Evolutionary conservation across 53 echinoderm and acorn worm genomes (phyloP).

Genomic region (Actinopyga echinites): DNA sequence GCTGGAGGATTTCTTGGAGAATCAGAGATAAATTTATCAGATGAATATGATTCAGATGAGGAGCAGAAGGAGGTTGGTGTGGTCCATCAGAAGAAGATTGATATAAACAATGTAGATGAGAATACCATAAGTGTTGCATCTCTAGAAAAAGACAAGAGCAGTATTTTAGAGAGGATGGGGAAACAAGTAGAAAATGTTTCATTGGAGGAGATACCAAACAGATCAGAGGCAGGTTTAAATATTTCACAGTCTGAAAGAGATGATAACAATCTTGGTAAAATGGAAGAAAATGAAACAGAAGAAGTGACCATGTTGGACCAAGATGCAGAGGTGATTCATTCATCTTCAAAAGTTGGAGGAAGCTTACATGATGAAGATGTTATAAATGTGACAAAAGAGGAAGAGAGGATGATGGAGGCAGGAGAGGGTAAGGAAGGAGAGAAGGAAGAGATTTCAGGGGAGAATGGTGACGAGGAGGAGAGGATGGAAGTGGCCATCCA

Average conservation of each 20-base stretch:
- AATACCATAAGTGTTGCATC: too few species aligned
- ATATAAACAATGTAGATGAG: too few species aligned
- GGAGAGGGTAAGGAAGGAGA: conserved; percentile 8
- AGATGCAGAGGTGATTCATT: conserved; percentile 22
- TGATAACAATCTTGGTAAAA: too few species aligned
- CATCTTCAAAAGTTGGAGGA: conserved; percentile 7
- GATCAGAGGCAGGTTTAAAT: background rate
- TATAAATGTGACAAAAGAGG: background rate
- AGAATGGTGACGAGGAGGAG: background rate
- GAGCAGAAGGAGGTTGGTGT: background rate
- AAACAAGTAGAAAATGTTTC: too few species aligned
- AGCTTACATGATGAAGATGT: background rate
- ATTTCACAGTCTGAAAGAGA: too few species aligned
- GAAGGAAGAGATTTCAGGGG: background rate
- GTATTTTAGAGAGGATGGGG: too few species aligned
- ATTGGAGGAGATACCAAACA: background rate
- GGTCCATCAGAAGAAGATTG: too few species aligned
- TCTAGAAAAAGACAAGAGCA: too few species aligned
- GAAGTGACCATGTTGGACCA: background rate
- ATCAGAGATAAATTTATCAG: conserved; percentile 27
- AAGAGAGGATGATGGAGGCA: background rate
- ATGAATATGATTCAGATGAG: conserved; percentile 31
- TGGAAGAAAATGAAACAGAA: background rate
- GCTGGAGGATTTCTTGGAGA: background rate
- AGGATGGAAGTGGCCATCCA: background rate